These are phyloP conservation scores for Aphidoletes aphidimyza DNA, from an alignment of 2,888 invertebrate genomes.

Conservation along the genomic window DNA sequence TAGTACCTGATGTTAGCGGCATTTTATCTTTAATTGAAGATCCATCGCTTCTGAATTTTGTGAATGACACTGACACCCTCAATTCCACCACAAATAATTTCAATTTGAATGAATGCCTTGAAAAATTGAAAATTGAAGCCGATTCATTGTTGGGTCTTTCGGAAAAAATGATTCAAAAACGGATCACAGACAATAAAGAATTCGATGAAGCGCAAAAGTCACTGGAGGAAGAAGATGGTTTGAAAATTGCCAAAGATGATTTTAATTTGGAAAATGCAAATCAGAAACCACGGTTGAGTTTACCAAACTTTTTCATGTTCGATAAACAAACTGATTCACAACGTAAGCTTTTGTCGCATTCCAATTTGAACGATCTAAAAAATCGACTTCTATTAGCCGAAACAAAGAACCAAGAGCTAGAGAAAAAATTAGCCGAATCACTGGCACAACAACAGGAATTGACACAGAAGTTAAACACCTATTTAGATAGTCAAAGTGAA, in stretches of 20 bases:
- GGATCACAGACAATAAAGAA: conserved; percentile 55
- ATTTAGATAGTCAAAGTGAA: conserved; percentile 65
- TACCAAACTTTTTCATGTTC: conserved; percentile 62
- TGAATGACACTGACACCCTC: conserved; percentile 67
- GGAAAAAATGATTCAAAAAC: conserved; percentile 61
- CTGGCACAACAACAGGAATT: conserved; percentile 68
- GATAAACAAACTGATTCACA: conserved; percentile 59
- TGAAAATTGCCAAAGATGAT: conserved; percentile 58
- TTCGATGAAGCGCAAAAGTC: conserved; percentile 59
- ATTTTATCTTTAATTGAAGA: conserved; percentile 73
- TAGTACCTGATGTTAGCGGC: conserved; percentile 76
- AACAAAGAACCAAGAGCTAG: conserved; percentile 67
- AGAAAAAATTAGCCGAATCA: conserved; percentile 70
- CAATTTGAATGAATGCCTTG: conserved; percentile 76
- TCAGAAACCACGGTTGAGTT: conserved; percentile 58
- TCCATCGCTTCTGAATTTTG: conserved; percentile 70
- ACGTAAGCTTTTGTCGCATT: conserved; percentile 65
- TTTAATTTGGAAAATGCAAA: background rate
- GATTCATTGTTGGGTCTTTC: conserved; percentile 76
- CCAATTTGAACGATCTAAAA: conserved; percentile 72
- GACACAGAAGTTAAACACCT: conserved; percentile 66
- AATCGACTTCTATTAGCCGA: conserved; percentile 65
- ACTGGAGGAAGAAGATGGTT: conserved; percentile 60
- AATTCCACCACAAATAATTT: conserved; percentile 59
- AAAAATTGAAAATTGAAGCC: conserved; percentile 76